Percentiles rank a stretch among this genome's conserved stretches.
These are phyloP conservation scores for Neosilurus mollespiculum DNA, from an alignment of 2,797 vertebrate species.

Conservation along the genomic window DNA sequence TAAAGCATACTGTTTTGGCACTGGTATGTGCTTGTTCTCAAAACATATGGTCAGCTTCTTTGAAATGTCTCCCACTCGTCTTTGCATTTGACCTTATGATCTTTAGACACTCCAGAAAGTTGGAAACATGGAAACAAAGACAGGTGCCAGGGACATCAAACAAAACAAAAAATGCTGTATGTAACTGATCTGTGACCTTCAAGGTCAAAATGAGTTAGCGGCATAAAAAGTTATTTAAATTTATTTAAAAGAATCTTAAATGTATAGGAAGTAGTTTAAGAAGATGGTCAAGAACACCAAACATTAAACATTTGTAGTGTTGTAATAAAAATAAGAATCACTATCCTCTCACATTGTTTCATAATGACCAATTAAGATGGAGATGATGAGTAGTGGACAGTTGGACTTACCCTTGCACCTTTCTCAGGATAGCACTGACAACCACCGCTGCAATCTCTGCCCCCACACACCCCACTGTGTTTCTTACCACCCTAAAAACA, in stretches of 20 bases:
- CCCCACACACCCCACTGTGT: constrained; percentile 84
- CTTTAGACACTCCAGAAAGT: constrained; percentile 8
- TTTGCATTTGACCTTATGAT: constrained; percentile 32
- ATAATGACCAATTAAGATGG: neutral
- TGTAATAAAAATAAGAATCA: neutral
- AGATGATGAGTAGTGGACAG: neutral
- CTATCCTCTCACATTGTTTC: neutral
- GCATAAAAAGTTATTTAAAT: too few species aligned
- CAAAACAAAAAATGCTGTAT: neutral
- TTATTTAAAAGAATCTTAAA: too few species aligned
- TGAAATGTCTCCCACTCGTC: constrained; percentile 42
- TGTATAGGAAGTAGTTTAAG: neutral
- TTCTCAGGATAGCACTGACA: constrained; percentile 97
- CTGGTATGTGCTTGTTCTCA: constrained; percentile 57
- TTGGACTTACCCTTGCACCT: constrained; percentile 85
- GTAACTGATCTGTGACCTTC: constrained; percentile 17
- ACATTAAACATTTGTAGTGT: constrained; percentile 32
- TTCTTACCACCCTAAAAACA: constrained; percentile 86
- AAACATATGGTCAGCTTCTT: constrained; percentile 41
- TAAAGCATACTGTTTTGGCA: constrained; percentile 66
- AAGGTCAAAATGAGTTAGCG: constrained; percentile 15
- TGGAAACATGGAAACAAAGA: constrained; percentile 37
- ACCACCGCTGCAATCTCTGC: constrained; percentile 93
- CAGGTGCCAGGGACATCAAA: constrained; percentile 23
- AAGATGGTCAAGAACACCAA: neutral